Evolutionary conservation across 2,888 invertebrate genomes (phyloP).

Genomic region (Cecidostiba fungosa): DNA sequence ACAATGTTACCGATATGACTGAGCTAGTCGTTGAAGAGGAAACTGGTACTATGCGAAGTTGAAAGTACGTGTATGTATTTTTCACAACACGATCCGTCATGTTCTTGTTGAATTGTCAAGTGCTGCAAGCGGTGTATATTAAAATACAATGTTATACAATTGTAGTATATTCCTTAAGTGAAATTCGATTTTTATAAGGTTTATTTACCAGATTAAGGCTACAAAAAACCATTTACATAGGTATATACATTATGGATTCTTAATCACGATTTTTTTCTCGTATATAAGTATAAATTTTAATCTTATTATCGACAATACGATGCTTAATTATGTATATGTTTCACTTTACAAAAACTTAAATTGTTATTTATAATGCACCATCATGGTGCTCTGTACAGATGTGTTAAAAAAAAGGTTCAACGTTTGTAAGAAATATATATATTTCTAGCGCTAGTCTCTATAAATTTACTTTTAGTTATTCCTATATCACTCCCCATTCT

Average conservation of each 20-base stretch:
- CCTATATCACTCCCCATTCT: conserved; percentile 40
- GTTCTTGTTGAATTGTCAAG: conserved; percentile 29
- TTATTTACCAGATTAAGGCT: conserved; percentile 48
- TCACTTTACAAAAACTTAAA: conserved; percentile 51
- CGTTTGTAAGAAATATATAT: conserved; percentile 61
- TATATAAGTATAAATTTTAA: conserved; percentile 43
- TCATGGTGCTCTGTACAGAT: conserved; percentile 53
- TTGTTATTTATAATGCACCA: conserved; percentile 58
- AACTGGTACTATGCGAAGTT: conserved; percentile 14
- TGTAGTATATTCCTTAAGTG: conserved; percentile 48
- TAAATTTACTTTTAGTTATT: conserved; percentile 38
- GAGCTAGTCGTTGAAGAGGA: conserved; percentile 40
- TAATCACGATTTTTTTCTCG: neutral
- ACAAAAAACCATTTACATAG: conserved; percentile 32
- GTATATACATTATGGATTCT: conserved; percentile 12
- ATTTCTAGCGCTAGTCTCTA: conserved; percentile 50
- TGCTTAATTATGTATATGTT: conserved; percentile 53
- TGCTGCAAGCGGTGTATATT: conserved; percentile 47
- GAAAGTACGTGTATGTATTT: conserved; percentile 20
- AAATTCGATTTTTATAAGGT: conserved; percentile 43
- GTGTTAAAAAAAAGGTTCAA: conserved; percentile 50
- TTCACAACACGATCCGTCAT: conserved; percentile 25
- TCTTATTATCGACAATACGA: conserved; percentile 38
- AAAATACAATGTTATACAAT: conserved; percentile 49
- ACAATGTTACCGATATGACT: conserved; percentile 23